phyloP scores from a whole-genome alignment of 2,888 invertebrate genomes.

The Lasius platythorax region DNA sequence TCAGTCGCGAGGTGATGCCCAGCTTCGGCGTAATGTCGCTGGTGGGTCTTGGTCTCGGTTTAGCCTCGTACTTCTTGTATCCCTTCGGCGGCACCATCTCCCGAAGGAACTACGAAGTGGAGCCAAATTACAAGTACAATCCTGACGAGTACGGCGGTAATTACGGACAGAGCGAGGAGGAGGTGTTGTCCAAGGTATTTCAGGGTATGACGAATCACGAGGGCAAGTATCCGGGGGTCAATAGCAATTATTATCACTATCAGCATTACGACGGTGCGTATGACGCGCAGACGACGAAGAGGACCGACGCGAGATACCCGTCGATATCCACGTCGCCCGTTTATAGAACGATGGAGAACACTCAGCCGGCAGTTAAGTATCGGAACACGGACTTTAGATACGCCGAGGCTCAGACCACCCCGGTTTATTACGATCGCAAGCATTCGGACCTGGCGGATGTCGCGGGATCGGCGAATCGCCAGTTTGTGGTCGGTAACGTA shows the following conservation, averaged over 20 bases:
- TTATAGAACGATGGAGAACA: slow-evolving; percentile 77
- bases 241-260: slow-evolving; percentile 79
- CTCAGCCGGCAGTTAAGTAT: slow-evolving; percentile 75
- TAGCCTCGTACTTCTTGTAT: slow-evolving; percentile 92
- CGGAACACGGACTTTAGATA: slow-evolving; percentile 82
- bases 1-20: slow-evolving; percentile 93
- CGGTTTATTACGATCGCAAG: slow-evolving; percentile 79
- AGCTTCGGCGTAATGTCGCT: slow-evolving; percentile 92
- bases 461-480: slow-evolving; percentile 79
- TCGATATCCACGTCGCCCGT: slow-evolving; percentile 68
- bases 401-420: slow-evolving; percentile 77
- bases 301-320: slow-evolving; percentile 73
- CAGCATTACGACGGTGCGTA: slow-evolving; percentile 76
- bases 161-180: slow-evolving; percentile 92
- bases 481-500: slow-evolving; percentile 90
- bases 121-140: slow-evolving; percentile 89
- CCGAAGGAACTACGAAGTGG: slow-evolving; percentile 89
- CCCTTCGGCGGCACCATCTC: slow-evolving; percentile 90
- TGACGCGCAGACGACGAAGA: slow-evolving; percentile 86
- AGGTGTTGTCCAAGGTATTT: slow-evolving; percentile 91
- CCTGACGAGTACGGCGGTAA: slow-evolving; percentile 90
- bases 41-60: slow-evolving; percentile 91
- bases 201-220: slow-evolving; percentile 88
- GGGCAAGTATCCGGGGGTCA: slow-evolving; percentile 65
- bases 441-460: slow-evolving; percentile 51